Conservation (phyloP, 2,888 invertebrate genomes). For the Graphium colonna region DNA sequence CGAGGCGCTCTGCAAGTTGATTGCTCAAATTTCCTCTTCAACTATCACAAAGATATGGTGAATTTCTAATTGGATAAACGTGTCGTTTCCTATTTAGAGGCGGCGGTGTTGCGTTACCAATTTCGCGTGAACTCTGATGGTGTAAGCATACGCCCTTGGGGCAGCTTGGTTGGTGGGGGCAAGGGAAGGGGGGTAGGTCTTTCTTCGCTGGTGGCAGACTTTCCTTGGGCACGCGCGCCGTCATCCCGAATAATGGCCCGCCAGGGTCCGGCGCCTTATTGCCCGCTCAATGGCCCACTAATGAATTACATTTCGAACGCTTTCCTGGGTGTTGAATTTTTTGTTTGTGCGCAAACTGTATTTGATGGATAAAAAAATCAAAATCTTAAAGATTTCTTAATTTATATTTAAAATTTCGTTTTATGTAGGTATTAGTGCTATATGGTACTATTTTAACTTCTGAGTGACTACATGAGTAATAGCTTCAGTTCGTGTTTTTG, state of each 20-base stretch:
- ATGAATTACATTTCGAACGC: conserved; percentile 63
- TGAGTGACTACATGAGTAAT: too few species aligned
- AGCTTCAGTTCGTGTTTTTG: too few species aligned
- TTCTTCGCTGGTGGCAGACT: conserved; percentile 38
- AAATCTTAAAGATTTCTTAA: too few species aligned
- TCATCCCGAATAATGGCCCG: conserved; percentile 74
- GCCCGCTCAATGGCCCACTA: conserved; percentile 66
- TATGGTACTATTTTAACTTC: too few species aligned
- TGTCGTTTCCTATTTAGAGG: conserved; percentile 80
- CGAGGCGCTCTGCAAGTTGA: conserved; percentile 76
- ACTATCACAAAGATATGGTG: conserved; percentile 80
- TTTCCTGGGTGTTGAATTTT: conserved; percentile 63
- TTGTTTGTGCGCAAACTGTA: conserved; percentile 27
- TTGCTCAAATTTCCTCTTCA: conserved; percentile 80
- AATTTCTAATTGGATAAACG: conserved; percentile 81
- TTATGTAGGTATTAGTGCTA: too few species aligned
- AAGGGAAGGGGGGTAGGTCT: conserved; percentile 40
- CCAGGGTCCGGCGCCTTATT: conserved; percentile 45
- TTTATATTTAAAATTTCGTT: too few species aligned
- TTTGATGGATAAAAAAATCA: not conserved
- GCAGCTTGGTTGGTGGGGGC: conserved; percentile 27
- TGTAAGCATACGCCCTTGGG: conserved; percentile 38
- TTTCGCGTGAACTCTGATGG: conserved; percentile 52
- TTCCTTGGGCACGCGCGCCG: conserved; percentile 68
- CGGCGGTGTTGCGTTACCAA: conserved; percentile 69